These are phyloP conservation scores for Didymodactylos carnosus DNA, from an alignment of 2,888 invertebrate genomes.

Conservation along the genomic window DNA sequence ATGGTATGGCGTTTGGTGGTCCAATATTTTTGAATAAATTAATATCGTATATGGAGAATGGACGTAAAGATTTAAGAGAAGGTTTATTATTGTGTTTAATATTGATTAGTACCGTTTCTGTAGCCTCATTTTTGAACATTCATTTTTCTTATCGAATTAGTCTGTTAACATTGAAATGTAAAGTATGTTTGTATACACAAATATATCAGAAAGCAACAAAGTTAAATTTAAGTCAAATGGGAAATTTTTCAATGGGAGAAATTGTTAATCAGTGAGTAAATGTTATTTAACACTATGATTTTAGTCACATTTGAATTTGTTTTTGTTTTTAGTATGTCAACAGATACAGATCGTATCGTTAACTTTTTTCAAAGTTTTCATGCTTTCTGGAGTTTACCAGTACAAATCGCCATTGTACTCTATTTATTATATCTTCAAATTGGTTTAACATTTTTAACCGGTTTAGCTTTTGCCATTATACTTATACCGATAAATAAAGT, in stretches of 20 bases:
- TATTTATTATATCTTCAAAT: slow-evolving; percentile 42
- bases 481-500: slow-evolving; percentile 77
- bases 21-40: slow-evolving; percentile 9
- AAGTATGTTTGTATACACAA: neutral
- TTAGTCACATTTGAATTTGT: too few species aligned
- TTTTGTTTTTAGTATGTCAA: slow-evolving; percentile 73
- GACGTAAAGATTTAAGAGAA: neutral
- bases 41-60: slow-evolving; percentile 2
- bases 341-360: slow-evolving; percentile 78
- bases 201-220: slow-evolving; percentile 1
- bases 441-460: slow-evolving; percentile 71
- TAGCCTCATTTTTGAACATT: slow-evolving; percentile 1
- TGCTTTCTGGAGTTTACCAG: slow-evolving; percentile 81
- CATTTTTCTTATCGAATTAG: slow-evolving; percentile 9
- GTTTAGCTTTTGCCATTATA: slow-evolving; percentile 60
- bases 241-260: slow-evolving; percentile 7
- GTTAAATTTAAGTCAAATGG: slow-evolving; percentile 2
- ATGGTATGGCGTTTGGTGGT: slow-evolving; percentile 3
- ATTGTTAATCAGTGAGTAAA: slow-evolving; percentile 13
- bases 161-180: neutral
- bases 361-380: slow-evolving; percentile 90
- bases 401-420: slow-evolving; percentile 42
- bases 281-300: too few species aligned
- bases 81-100: neutral
- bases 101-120: neutral